Percentiles rank a stretch among this genome's conserved stretches.
These are phyloP conservation scores for Myrmecophaga tridactyla DNA, from an alignment of 2,113 vertebrate species.

Conservation along the genomic window DNA sequence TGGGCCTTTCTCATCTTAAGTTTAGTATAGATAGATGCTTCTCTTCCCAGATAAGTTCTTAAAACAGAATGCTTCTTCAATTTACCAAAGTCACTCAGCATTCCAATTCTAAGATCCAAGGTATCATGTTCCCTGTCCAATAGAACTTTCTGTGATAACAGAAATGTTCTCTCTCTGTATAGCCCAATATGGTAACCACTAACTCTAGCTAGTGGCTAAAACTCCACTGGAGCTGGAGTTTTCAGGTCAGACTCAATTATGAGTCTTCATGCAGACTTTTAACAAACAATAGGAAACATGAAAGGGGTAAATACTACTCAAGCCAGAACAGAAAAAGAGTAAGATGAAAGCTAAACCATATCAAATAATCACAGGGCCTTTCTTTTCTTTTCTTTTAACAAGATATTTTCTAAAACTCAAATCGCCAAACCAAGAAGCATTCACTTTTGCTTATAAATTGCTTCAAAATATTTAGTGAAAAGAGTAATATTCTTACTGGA, in stretches of 20 bases:
- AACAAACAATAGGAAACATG: background rate
- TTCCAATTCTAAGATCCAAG: background rate
- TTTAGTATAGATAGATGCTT: background rate
- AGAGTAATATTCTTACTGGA: background rate
- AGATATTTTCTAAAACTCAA: background rate
- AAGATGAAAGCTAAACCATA: conserved; percentile 1
- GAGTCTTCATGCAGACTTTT: background rate
- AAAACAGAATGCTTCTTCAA: background rate
- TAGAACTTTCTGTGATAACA: background rate
- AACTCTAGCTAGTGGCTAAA: too few relatives aligned
- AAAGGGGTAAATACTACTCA: background rate
- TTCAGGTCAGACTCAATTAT: background rate
- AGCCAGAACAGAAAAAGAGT: background rate
- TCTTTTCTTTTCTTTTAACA: background rate
- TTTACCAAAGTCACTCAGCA: background rate
- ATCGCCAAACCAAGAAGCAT: background rate
- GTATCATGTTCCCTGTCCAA: background rate
- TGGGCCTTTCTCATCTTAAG: background rate
- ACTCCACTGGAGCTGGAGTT: too few relatives aligned
- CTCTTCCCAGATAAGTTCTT: background rate
- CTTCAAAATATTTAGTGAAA: background rate
- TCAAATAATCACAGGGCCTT: background rate
- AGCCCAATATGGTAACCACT: too few relatives aligned
- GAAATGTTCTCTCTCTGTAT: background rate
- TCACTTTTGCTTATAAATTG: background rate